Percentiles rank a stretch among this genome's conserved stretches.
phyloP scores from a whole-genome alignment of 2,888 invertebrate genomes.

The Caenorhabditis sp. region DNA sequence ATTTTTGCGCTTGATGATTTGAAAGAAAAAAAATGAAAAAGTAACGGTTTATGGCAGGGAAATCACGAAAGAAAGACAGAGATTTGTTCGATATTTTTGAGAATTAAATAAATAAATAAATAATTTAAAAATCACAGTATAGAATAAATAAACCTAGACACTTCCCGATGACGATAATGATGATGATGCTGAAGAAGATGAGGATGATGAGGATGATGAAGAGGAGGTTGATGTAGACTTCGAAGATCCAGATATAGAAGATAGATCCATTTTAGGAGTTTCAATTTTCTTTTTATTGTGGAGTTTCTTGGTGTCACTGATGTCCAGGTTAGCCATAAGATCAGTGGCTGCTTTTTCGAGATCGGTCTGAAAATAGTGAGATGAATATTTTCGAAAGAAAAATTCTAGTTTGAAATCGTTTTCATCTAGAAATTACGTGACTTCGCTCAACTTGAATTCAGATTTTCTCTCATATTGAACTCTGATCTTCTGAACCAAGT shows the following conservation, averaged over 20 bases:
- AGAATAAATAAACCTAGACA: conserved; percentile 6
- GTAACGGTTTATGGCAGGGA: conserved; percentile 18
- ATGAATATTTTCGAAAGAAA: neutral
- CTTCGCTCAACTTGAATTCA: too few relatives aligned
- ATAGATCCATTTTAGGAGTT: conserved; percentile 15
- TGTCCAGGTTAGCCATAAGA: conserved; percentile 14
- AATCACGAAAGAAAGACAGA: neutral
- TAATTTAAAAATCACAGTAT: conserved; percentile 3
- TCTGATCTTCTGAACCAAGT: too few relatives aligned
- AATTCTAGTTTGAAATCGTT: too few relatives aligned
- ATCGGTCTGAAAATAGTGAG: conserved; percentile 19
- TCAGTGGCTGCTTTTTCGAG: conserved; percentile 24
- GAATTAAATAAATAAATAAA: too few relatives aligned
- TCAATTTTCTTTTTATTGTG: conserved; percentile 18
- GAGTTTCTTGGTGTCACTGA: conserved; percentile 11
- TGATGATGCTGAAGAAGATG: conserved; percentile 16
- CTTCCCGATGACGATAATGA: conserved; percentile 16
- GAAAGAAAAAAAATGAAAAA: neutral
- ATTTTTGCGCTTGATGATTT: too few relatives aligned
- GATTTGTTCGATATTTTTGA: neutral
- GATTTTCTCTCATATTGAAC: too few relatives aligned
- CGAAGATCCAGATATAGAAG: conserved; percentile 1
- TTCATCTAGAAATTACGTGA: too few relatives aligned
- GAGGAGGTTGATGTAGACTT: neutral
- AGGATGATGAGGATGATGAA: neutral